phyloP scores from a whole-genome alignment of 2,888 invertebrate species.

The Ectropis crepuscularia region DNA sequence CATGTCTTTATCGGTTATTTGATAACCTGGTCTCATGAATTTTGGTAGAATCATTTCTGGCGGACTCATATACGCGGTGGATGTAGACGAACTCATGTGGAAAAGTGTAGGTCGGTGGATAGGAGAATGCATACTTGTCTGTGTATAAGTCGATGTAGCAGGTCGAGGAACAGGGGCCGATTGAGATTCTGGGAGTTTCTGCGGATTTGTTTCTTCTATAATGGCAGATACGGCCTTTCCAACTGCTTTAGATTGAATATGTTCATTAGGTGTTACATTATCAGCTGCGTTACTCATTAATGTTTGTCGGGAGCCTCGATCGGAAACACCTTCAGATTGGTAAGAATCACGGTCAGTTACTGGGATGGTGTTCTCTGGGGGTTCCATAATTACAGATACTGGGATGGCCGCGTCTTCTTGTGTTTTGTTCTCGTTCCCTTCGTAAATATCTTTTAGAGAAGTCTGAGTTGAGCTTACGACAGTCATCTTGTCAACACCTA shows the following conservation, averaged over 20 bases:
- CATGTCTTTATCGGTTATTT: constrained; percentile 49
- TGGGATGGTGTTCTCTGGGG: neutral
- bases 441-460: constrained; percentile 2
- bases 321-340: constrained; percentile 7
- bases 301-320: constrained; percentile 9
- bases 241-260: constrained; percentile 36
- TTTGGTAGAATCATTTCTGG: constrained; percentile 74
- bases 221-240: constrained; percentile 57
- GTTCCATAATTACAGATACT: constrained; percentile 8
- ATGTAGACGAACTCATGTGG: constrained; percentile 80
- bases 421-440: constrained; percentile 10
- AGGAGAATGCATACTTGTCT: constrained; percentile 68
- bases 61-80: constrained; percentile 81
- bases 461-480: constrained; percentile 21
- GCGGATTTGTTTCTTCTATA: constrained; percentile 49
- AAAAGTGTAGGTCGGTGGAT: constrained; percentile 61
- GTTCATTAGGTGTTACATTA: constrained; percentile 6
- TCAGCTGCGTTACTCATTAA: neutral
- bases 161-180: constrained; percentile 47
- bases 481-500: constrained; percentile 21
- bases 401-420: constrained; percentile 7
- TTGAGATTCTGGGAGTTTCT: constrained; percentile 47
- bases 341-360: constrained; percentile 3
- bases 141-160: constrained; percentile 70
- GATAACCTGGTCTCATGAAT: constrained; percentile 56